Percentiles rank a stretch among this genome's conserved stretches.
Evolutionary conservation across 2,113 vertebrate species (phyloP).

Genomic region (Phaethornis superciliosus): DNA sequence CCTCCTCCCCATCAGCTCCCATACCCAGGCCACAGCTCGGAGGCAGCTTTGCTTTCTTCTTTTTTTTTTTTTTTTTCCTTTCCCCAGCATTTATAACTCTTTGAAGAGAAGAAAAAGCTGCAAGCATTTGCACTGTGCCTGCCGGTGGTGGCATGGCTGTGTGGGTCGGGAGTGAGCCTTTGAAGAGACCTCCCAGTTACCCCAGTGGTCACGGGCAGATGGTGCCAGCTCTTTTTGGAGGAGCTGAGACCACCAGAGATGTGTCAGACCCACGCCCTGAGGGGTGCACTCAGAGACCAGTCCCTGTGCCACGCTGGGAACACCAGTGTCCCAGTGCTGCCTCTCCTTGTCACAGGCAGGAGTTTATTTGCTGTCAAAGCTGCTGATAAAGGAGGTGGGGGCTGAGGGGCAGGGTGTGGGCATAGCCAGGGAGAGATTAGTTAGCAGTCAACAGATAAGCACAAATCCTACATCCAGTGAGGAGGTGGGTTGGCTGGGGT

Average conservation of each 20-base stretch:
- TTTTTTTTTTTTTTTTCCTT: neutral
- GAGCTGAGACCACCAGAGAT: neutral
- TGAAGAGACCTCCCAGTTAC: neutral
- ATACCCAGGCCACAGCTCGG: neutral
- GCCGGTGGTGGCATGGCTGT: accelerated
- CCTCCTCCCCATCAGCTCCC: neutral
- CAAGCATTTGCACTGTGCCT: neutral
- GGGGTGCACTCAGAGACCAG: neutral
- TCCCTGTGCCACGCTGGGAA: neutral
- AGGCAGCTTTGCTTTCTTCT: neutral
- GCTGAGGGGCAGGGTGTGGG: neutral
- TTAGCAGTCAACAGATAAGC: neutral
- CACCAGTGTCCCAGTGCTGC: neutral
- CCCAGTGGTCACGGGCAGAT: neutral
- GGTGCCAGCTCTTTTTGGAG: neutral
- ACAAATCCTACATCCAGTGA: accelerated
- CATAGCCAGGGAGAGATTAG: neutral
- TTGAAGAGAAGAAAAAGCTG: neutral
- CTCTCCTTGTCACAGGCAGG: neutral
- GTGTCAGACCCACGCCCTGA: accelerated
- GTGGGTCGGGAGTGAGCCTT: accelerated
- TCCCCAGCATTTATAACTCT: neutral
- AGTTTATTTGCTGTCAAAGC: neutral
- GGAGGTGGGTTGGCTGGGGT: neutral
- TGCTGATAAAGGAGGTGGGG: neutral